Base-by-base conservation (phyloP, 2,113 vertebrate genomes). In the Malurus alboscapulatus region DNA sequence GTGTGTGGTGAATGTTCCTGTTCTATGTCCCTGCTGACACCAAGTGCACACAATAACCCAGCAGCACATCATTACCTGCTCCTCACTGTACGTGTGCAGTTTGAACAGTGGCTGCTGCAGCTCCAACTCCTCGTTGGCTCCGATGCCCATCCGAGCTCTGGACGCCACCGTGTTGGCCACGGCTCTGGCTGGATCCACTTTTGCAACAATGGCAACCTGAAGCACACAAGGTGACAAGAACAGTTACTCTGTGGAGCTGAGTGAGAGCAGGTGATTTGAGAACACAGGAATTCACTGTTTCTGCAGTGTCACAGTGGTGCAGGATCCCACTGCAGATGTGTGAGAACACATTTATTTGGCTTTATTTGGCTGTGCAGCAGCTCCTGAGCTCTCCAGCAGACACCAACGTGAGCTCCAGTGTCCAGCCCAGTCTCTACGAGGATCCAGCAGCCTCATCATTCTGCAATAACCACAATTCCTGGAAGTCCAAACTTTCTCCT, bases 61-160 rank as follows among this genome's bases (percentile, higher is more conserved):
- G 12, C 2, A 6, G 38, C 13, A 12, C 1, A 22, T 0, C 85
- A 10, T 92, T 96, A 99, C 99, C 99, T 99, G 99, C 83, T 97
- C 96, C 27, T 98, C 98, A 30, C 86, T 99, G 97, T 98, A 99
- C 0, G 99, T 99, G 88, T 98, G 97, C 77, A 99, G 40, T 50
- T 94, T 67, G 96, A 98, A 99, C 53, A 99, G 98, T 10, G 99
- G 99, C 96, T 97, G 99, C 48, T 98, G 98, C 74, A 98, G 98
- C 71, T 97, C 92, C 87, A 97, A 97, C 91, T 98, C 98, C 9
- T 98, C 88, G 9, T 86, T 91, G 54, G 16, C 40, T 16, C 97
- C 97, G 66, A 96, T 36, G 53, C 94, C 93, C 72, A 95, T 94
- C 22, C 95, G 98, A n/a, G 97, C 98, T 95, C 85, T 98, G 26